These are phyloP conservation scores for Ornithoptera priamus DNA, from an alignment of 2,888 invertebrate species.

Conservation along the genomic window DNA sequence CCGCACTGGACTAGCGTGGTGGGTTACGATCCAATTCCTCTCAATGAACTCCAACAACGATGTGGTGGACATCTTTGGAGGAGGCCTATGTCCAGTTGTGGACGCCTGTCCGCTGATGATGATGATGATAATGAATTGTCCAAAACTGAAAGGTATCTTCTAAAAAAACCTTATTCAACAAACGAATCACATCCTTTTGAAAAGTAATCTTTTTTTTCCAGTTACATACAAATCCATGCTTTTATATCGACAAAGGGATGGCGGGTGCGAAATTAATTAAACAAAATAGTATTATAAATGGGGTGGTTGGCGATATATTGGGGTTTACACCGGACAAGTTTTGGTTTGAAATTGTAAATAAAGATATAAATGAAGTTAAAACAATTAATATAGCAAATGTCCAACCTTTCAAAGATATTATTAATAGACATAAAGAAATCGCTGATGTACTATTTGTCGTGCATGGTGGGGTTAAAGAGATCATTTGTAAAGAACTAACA, in stretches of 20 bases:
- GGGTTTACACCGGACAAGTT: slow-evolving; percentile 71
- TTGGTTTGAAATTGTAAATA: slow-evolving; percentile 66
- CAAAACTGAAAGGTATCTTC: too few relatives aligned
- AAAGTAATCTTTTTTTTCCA: slow-evolving; percentile 45
- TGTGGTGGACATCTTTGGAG: too few relatives aligned
- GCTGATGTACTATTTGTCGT: not conserved
- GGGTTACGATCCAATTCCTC: too few relatives aligned
- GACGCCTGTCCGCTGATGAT: too few relatives aligned
- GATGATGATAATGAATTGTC: too few relatives aligned
- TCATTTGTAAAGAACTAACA: not conserved
- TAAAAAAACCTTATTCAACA: too few relatives aligned
- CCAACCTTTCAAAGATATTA: not conserved
- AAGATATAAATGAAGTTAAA: not conserved
- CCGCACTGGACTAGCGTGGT: too few relatives aligned
- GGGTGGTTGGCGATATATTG: slow-evolving; percentile 74
- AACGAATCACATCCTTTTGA: not conserved
- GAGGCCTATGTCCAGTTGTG: too few relatives aligned
- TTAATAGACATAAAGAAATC: slow-evolving; percentile 6
- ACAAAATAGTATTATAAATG: slow-evolving; percentile 48
- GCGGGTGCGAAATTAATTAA: slow-evolving; percentile 52
- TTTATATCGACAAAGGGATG: slow-evolving; percentile 54
- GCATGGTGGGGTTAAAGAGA: not conserved
- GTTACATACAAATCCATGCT: slow-evolving; percentile 79
- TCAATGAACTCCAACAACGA: too few relatives aligned
- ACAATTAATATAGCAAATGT: not conserved